phyloP scores from a whole-genome alignment of 2,113 vertebrate species.

The Tor tambroides region DNA sequence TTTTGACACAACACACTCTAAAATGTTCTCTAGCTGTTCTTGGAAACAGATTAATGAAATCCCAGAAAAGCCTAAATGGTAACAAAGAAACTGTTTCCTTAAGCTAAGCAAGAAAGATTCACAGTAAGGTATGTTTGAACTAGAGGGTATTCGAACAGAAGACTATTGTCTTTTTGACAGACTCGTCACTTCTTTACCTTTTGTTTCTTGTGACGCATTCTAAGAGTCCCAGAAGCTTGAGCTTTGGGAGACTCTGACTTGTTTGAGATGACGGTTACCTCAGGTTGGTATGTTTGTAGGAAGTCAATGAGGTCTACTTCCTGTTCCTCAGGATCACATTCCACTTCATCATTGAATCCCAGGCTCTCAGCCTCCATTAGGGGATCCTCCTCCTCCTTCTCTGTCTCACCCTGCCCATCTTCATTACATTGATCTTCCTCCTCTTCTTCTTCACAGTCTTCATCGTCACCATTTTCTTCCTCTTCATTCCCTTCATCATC shows the following conservation, averaged over 20 bases:
- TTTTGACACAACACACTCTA: neutral
- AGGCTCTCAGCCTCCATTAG: conserved; percentile 85
- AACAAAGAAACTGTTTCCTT: neutral
- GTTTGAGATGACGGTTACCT: conserved; percentile 9
- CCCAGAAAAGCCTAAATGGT: neutral
- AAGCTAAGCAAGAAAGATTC: neutral
- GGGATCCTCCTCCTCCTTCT: conserved; percentile 73
- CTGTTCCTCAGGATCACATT: conserved; percentile 78
- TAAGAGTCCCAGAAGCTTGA: conserved; percentile 59
- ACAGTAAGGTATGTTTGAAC: neutral
- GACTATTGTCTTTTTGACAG: neutral
- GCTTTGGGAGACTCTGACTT: neutral
- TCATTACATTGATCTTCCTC: conserved; percentile 55
- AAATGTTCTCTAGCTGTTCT: conserved; percentile 4
- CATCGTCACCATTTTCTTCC: conserved; percentile 48
- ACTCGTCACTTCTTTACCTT: conserved; percentile 37
- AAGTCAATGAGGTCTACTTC: conserved; percentile 57
- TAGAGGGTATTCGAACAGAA: neutral
- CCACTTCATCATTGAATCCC: conserved; percentile 74
- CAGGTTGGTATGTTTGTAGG: conserved; percentile 43
- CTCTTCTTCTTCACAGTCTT: conserved; percentile 2
- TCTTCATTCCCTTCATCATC: conserved; percentile 69
- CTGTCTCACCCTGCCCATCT: neutral
- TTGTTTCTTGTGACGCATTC: conserved; percentile 72
- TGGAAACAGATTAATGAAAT: neutral